A percentile compares a stretch with the other conserved stretches of the same genome.
These are phyloP conservation scores for Aphidius ervi DNA, from an alignment of 1,140 invertebrate species.

Conservation along the genomic window DNA sequence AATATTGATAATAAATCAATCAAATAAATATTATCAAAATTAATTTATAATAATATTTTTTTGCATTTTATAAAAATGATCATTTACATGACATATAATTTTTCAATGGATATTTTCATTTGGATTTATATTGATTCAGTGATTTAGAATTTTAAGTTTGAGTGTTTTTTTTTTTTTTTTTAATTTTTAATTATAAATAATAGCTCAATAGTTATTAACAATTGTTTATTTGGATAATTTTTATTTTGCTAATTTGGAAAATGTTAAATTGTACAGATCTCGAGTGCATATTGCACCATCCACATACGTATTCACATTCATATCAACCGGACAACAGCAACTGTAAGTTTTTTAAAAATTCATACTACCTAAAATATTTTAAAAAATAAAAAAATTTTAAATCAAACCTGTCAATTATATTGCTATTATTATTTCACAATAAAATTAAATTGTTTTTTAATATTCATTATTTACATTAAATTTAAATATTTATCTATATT, in stretches of 20 bases:
- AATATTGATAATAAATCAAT: too few species aligned
- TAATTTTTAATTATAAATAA: too few species aligned
- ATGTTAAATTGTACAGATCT: constrained; percentile 75
- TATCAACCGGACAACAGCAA: constrained; percentile 59
- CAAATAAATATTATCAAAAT: too few species aligned
- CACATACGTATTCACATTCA: constrained; percentile 68
- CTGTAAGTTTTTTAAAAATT: constrained; percentile 28
- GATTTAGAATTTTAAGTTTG: not conserved
- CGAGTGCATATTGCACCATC: constrained; percentile 71
- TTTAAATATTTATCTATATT: constrained; percentile 1
- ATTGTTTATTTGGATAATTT: not conserved
- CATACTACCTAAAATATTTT: not conserved
- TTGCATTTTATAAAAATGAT: too few species aligned
- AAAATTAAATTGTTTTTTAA: not conserved
- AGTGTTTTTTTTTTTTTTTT: too few species aligned
- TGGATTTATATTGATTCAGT: too few species aligned
- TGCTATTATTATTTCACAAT: not conserved
- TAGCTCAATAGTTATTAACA: too few species aligned
- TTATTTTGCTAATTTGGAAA: constrained; percentile 24
- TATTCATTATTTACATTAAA: constrained; percentile 1
- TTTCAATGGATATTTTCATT: too few species aligned
- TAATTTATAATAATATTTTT: too few species aligned
- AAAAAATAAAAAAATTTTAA: not conserved
- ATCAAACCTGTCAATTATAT: not conserved
- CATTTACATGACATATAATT: too few species aligned